These are phyloP conservation scores for Parazoanthus atlanticus DNA, from an alignment of 92 coral and sea anemone genomes.

Conservation along the genomic window DNA sequence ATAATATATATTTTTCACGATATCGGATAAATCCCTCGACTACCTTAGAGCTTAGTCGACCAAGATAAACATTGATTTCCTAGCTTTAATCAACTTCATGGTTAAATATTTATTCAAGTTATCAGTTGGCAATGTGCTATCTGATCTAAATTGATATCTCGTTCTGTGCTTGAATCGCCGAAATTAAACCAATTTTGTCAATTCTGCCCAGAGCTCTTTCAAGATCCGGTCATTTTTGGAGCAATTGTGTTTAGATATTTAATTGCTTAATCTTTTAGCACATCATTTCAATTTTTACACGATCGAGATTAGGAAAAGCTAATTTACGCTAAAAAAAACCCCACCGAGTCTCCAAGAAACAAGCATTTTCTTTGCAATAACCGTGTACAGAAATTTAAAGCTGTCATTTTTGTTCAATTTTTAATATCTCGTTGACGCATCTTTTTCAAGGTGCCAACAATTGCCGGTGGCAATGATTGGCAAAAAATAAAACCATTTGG, in stretches of 20 bases:
- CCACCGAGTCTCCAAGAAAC: neutral
- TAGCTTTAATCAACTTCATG: neutral
- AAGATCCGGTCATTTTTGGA: neutral
- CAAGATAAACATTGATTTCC: neutral
- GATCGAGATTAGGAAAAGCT: neutral
- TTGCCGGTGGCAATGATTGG: neutral
- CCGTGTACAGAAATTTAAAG: neutral
- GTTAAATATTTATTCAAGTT: neutral
- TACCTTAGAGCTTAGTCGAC: neutral
- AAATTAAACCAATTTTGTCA: slow-evolving; percentile 1
- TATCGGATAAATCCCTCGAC: neutral
- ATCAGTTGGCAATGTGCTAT: neutral
- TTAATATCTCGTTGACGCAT: neutral
- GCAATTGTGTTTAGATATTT: neutral
- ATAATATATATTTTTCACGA: neutral
- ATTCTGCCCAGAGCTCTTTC: slow-evolving; percentile 7
- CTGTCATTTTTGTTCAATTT: neutral
- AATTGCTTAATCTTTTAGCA: slow-evolving; percentile 16
- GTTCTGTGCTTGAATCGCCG: neutral
- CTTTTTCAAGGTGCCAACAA: neutral
- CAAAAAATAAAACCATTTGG: neutral
- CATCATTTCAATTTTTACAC: neutral
- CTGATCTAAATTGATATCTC: neutral
- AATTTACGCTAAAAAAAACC: neutral
- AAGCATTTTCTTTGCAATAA: neutral